Evolutionary conservation across 2,888 invertebrate species (phyloP).

Genomic region (Stenurella melanura): DNA sequence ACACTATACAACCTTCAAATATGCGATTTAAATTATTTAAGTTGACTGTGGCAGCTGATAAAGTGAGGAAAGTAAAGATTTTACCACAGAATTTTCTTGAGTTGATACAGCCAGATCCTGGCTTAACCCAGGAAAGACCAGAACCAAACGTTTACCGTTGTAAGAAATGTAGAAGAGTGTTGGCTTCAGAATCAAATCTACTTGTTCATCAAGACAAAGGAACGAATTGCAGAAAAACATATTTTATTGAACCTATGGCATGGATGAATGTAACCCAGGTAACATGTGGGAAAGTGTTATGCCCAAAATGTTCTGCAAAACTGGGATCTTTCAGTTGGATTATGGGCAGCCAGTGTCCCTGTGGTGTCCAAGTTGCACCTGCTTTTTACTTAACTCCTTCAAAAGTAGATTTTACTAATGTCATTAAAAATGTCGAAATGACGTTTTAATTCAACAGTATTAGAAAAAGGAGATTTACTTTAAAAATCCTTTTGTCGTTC

Average conservation of each 20-base stretch:
- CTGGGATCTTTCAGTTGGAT: slow-evolving; percentile 95
- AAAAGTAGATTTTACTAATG: slow-evolving; percentile 92
- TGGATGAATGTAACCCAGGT: slow-evolving; percentile 85
- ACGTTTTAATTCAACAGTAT: slow-evolving; percentile 68
- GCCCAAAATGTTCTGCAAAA: slow-evolving; percentile 90
- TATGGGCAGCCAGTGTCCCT: slow-evolving; percentile 92
- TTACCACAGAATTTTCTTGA: slow-evolving; percentile 86
- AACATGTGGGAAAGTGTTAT: slow-evolving; percentile 88
- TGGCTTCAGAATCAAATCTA: slow-evolving; percentile 88
- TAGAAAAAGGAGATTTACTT: background rate
- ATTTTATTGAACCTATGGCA: slow-evolving; percentile 91
- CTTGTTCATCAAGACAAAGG: slow-evolving; percentile 80
- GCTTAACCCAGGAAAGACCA: slow-evolving; percentile 80
- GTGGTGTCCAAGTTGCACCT: slow-evolving; percentile 91
- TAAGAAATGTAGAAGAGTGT: slow-evolving; percentile 84
- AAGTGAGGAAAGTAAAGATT: slow-evolving; percentile 88
- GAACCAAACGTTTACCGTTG: slow-evolving; percentile 91
- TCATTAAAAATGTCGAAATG: slow-evolving; percentile 90
- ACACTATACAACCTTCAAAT: slow-evolving; percentile 80
- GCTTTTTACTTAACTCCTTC: slow-evolving; percentile 94
- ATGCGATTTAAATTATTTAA: slow-evolving; percentile 85
- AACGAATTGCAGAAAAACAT: slow-evolving; percentile 81
- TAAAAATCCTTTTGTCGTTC: background rate
- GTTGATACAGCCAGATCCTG: slow-evolving; percentile 88
- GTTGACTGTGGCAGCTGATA: slow-evolving; percentile 86